phyloP scores from a whole-genome alignment of 2,888 invertebrate species.

The Thymelicus sylvestris region DNA sequence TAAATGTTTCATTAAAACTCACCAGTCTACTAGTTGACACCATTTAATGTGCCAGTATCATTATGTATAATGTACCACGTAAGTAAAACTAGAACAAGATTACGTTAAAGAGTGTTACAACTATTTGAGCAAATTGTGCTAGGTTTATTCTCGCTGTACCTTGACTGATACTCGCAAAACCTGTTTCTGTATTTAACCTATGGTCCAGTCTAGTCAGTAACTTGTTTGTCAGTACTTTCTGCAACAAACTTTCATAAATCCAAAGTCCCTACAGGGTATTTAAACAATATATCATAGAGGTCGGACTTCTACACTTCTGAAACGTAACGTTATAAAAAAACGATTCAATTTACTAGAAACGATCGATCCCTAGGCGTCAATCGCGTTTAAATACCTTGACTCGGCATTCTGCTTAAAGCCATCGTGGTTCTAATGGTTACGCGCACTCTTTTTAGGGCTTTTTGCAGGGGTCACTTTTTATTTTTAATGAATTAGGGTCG shows the following conservation, averaged over 20 bases:
- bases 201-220: slow-evolving; percentile 16
- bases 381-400: slow-evolving; percentile 75
- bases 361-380: slow-evolving; percentile 59
- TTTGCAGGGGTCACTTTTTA: too few species aligned
- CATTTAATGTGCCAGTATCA: neutral
- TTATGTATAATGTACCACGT: neutral
- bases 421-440: slow-evolving; percentile 62
- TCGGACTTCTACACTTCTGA: neutral
- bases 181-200: slow-evolving; percentile 25
- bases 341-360: slow-evolving; percentile 20
- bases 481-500: too few species aligned
- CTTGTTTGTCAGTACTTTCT: slow-evolving; percentile 12
- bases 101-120: slow-evolving; percentile 12
- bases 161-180: slow-evolving; percentile 26
- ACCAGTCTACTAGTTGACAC: neutral
- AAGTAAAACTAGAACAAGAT: slow-evolving; percentile 8
- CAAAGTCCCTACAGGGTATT: too few species aligned
- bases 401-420: slow-evolving; percentile 74
- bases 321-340: neutral
- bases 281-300: too few species aligned
- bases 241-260: neutral
- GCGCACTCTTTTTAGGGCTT: slow-evolving; percentile 70
- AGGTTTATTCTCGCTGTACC: slow-evolving; percentile 22
- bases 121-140: slow-evolving; percentile 21
- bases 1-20: neutral